Conservation (phyloP, 1,140 invertebrate genomes). For the Drosophila orosa region DNA sequence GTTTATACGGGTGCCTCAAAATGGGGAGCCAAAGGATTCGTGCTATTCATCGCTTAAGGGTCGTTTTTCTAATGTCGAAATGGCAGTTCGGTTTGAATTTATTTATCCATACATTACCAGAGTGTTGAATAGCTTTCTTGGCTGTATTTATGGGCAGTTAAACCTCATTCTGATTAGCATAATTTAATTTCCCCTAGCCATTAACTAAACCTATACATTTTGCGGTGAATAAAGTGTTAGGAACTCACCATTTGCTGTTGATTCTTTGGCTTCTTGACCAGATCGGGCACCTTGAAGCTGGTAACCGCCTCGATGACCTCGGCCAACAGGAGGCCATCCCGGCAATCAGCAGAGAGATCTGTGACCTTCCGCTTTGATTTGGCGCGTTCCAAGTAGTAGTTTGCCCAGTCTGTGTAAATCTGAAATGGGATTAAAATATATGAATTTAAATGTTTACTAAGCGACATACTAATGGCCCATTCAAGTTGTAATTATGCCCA, state of each 20-base stretch:
- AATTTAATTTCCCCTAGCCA: neutral
- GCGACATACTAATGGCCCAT: conserved; percentile 48
- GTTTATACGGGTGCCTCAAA: conserved; percentile 30
- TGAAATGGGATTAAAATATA: conserved; percentile 82
- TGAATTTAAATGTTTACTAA: conserved; percentile 43
- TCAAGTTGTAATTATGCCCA: conserved; percentile 63
- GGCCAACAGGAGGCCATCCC: conserved; percentile 94
- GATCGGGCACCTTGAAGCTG: conserved; percentile 94
- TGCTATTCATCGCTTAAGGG: conserved; percentile 29
- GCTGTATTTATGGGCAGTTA: neutral
- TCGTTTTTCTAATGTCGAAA: neutral
- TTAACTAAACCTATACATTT: neutral
- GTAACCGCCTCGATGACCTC: conserved; percentile 98
- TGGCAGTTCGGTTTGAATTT: conserved; percentile 21
- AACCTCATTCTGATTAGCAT: neutral
- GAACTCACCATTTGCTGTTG: conserved; percentile 95
- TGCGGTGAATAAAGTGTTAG: neutral
- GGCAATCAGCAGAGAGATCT: conserved; percentile 94
- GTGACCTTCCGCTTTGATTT: conserved; percentile 92
- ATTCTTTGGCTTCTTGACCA: conserved; percentile 94
- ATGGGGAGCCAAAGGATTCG: conserved; percentile 12
- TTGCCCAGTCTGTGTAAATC: conserved; percentile 99
- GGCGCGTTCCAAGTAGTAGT: conserved; percentile 97
- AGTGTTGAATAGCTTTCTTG: neutral
- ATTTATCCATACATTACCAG: conserved; percentile 8